Evolutionary conservation across 1,140 invertebrate genomes (phyloP), one percentile per base, ranked within the genome.

Genomic region (Trachelipus rathkii): DNA sequence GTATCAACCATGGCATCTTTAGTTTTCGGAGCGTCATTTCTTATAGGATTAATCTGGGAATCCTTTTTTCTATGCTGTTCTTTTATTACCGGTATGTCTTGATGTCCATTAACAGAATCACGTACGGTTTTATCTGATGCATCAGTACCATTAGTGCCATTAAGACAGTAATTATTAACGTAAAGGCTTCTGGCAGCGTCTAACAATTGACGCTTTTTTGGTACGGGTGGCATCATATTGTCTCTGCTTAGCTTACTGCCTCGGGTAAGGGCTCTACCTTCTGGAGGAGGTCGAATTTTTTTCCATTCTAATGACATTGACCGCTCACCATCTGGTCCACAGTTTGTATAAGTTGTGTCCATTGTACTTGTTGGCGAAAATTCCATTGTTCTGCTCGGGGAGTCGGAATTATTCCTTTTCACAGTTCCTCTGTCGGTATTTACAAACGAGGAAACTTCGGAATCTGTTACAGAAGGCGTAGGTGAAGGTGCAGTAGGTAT

Each of bases 401-500:
- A 79, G n/a, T 67, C 71, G 43, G 78, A 80, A 19, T 73, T 73
- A 23, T 70, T 76, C 9, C 76, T 71, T 53, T 46, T 76, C 43
- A 75, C 72, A 10, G 71, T 77, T 11, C 50, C 60, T 21, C 78
- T 70, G 19, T 79, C 75, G 68, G 80, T 71, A 19, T 79, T 78
- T 44, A 74, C 77, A n/a, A 78, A 67, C 50, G 81, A 78, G 19
- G 79, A 82, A 46, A 78, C 75, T 44, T 82, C 79, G 3, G 79
- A 82, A 73, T 78, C 81, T 43, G 72, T 78, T 19, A 78, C 43
- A 53, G 78, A 82, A 11, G 77, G 81, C 3, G 72, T 69, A 10
- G 77, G 79, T n/a, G 78, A 80, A 33, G 79, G 79, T 13, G 79
- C 74, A 7, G 75, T 44, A 0, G 72, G 81, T 2, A 80, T 82